Percentiles rank a stretch among this genome's conserved stretches.
Conservation (phyloP, 2,113 vertebrate genomes). For the Willisornis vidua region DNA sequence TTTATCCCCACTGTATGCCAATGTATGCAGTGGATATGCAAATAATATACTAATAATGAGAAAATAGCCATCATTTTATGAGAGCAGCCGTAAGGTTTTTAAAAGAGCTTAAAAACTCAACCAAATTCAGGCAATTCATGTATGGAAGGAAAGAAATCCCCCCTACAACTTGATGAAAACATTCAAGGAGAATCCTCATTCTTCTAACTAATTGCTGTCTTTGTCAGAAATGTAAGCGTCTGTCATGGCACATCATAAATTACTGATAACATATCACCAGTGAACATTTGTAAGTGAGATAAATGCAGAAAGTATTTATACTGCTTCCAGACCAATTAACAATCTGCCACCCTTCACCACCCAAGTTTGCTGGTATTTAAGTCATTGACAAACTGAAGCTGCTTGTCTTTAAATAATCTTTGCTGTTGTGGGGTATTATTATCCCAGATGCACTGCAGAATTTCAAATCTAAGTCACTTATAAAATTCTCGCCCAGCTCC, state of each 20-base stretch:
- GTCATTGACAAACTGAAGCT: slow-evolving; percentile 27
- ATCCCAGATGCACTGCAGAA: not conserved
- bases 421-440: not conserved
- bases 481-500: not conserved
- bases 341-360: slow-evolving; percentile 18
- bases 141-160: not conserved
- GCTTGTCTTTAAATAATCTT: not conserved
- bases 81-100: not conserved
- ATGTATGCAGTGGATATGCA: not conserved
- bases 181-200: slow-evolving; percentile 29
- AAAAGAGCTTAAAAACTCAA: not conserved
- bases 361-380: slow-evolving; percentile 31
- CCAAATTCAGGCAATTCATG: not conserved
- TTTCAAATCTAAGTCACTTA: not conserved
- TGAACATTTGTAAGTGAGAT: slow-evolving; percentile 53
- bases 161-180: not conserved
- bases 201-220: slow-evolving; percentile 42
- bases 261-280: slow-evolving; percentile 65
- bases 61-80: not conserved
- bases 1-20: not conserved
- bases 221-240: slow-evolving; percentile 44
- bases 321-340: slow-evolving; percentile 54
- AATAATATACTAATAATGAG: not conserved
- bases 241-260: slow-evolving; percentile 63
- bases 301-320: slow-evolving; percentile 55